Conservation (phyloP, 2,888 invertebrate genomes). For the Drosophila prostipennis region DNA sequence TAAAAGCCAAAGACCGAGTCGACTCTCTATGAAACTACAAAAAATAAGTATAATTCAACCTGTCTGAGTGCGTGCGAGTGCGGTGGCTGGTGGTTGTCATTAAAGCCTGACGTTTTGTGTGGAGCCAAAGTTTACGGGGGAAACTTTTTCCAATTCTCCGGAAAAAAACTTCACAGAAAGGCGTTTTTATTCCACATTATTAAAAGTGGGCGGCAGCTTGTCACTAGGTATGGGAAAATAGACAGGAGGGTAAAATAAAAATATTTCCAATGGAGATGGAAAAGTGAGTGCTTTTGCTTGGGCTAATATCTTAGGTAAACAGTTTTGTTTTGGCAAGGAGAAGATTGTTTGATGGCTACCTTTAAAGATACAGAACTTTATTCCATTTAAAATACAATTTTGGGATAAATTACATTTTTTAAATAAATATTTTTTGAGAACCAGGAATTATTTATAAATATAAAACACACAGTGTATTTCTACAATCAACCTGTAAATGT, state of each 20-base stretch:
- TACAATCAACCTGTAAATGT: constrained; percentile 8
- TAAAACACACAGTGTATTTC: no score
- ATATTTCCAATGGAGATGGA: constrained; percentile 13
- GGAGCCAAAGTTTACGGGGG: constrained; percentile 41
- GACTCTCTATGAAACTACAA: constrained; percentile 46
- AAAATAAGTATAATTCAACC: constrained; percentile 51
- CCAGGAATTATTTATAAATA: no score
- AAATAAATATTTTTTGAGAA: no score
- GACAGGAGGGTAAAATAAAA: constrained; percentile 5
- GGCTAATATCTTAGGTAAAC: constrained; percentile 26
- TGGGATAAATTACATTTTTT: no score
- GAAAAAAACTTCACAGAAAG: constrained; percentile 30
- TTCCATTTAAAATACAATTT: not conserved
- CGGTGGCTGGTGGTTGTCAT: constrained; percentile 43
- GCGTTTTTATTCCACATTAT: constrained; percentile 43
- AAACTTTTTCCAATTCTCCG: constrained; percentile 30
- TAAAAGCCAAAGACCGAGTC: constrained; percentile 53
- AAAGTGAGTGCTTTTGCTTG: constrained; percentile 3
- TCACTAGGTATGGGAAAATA: constrained; percentile 1
- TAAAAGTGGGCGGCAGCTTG: constrained; percentile 34
- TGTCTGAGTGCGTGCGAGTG: constrained; percentile 39
- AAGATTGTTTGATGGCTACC: not conserved
- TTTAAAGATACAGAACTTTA: no score
- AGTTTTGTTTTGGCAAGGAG: constrained; percentile 1
- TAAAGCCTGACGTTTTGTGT: constrained; percentile 51